A percentile compares a stretch with the other conserved stretches of the same genome.
phyloP scores from a whole-genome alignment of 2,797 vertebrate genomes.

The Rhinichthys osculus region DNA sequence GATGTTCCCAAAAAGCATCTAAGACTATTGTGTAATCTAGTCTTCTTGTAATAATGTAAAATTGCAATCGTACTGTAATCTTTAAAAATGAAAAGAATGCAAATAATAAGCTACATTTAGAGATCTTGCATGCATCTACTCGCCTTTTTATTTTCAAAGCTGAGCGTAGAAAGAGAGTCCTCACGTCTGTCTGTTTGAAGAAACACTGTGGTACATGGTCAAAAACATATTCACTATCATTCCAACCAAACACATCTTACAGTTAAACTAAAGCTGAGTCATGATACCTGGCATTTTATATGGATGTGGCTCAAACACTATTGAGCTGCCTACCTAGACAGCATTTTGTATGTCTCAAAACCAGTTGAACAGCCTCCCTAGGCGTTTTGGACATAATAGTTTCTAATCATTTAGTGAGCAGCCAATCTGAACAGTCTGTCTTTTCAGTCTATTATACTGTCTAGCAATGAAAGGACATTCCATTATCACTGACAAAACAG shows the following conservation, averaged over 20 bases:
- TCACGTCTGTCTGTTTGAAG: not conserved
- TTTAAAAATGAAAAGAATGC: not conserved
- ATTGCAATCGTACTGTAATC: too few species aligned
- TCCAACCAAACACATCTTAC: not conserved
- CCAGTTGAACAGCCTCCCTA: not conserved
- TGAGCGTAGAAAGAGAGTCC: not conserved
- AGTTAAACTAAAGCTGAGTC: conserved; percentile 25
- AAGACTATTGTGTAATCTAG: not conserved
- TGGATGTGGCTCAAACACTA: not conserved
- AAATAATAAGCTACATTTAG: too few species aligned
- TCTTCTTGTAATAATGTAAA: not conserved
- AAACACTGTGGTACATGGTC: not conserved
- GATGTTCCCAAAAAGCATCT: not conserved
- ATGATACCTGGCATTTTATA: conserved; percentile 9
- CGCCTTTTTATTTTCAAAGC: not conserved
- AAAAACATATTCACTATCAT: not conserved
- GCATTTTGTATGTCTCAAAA: not conserved
- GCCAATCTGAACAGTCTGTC: not conserved
- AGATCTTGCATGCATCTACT: not conserved
- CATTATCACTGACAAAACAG: not conserved
- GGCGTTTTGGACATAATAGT: not conserved
- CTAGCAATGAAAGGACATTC: not conserved
- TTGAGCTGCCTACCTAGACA: not conserved
- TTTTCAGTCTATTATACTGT: not conserved
- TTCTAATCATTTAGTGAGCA: too few species aligned